Evolutionary conservation across 1,140 invertebrate genomes (phyloP).

Genomic region (Aethina tumida): DNA sequence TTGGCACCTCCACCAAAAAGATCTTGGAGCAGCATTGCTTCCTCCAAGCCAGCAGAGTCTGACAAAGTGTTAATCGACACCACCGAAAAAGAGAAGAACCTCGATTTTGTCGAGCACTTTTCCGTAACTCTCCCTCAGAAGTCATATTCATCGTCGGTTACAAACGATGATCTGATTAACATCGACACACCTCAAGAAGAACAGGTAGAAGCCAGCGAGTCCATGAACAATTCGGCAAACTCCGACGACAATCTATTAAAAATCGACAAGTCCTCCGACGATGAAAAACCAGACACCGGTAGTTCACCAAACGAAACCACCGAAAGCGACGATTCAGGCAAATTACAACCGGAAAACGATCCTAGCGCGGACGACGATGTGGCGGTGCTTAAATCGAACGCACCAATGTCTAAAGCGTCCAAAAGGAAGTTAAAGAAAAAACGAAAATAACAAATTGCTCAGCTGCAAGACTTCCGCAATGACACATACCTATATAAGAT

Average conservation of each 20-base stretch:
- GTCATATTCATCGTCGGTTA: slow-evolving; percentile 9
- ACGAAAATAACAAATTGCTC: too few species aligned
- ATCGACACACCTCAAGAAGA: slow-evolving; percentile 18
- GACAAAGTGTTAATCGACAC: slow-evolving; percentile 9
- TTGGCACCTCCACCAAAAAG: slow-evolving; percentile 19
- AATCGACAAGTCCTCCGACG: slow-evolving; percentile 31
- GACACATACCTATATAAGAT: too few species aligned
- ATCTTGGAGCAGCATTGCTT: slow-evolving; percentile 27
- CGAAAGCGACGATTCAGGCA: slow-evolving; percentile 35
- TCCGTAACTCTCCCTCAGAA: slow-evolving; percentile 16
- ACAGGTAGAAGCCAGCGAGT: slow-evolving; percentile 6
- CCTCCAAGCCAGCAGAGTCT: slow-evolving; percentile 15
- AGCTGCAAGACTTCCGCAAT: too few species aligned
- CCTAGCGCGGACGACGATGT: too few species aligned
- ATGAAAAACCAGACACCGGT: slow-evolving; percentile 25
- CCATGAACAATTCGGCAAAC: too few species aligned
- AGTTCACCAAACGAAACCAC: slow-evolving; percentile 31
- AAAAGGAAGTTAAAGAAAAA: too few species aligned
- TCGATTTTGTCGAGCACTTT: slow-evolving; percentile 16
- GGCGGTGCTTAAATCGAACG: too few species aligned
- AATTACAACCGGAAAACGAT: too few species aligned
- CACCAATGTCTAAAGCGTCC: too few species aligned
- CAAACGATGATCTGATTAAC: slow-evolving; percentile 19
- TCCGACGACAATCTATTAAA: slow-evolving; percentile 26
- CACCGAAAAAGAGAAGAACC: slow-evolving; percentile 11